Evolutionary conservation across 2,797 vertebrate species (phyloP), one percentile per base, ranked within the genome.

Genomic region (Leptatherina wallacei): DNA sequence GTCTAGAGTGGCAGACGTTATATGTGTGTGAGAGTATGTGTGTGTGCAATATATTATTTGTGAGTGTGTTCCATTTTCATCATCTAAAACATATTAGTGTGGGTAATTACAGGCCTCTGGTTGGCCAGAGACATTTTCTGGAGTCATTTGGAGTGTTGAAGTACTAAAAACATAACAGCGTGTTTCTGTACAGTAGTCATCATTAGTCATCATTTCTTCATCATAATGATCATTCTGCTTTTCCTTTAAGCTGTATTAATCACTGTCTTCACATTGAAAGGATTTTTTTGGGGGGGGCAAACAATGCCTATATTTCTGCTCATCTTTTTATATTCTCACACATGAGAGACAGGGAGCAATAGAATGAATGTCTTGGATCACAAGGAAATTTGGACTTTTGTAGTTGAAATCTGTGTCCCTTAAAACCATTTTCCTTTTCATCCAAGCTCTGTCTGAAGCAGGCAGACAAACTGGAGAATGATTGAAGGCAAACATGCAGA

Each of bases 21-120:
- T 64, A 57, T 63, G n/a, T 80, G 67, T 72, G 69, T 56, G 55
- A 40, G 47, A 65, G 56, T 35, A 14, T 63, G 52, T 69, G 33
- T 32, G 40, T 47, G 54, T 74, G 18, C 32, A 61, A 58, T 52
- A 32, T 55, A 32, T 59, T 27, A 42, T 64, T 12, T 8, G 52
- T 65, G 76, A 51, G 63, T 49, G 55, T 51, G 20, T 71, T 75
- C 57, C 61, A 32, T 63, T 75, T 66, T 83, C 71, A 73, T 87
- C 88, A 78, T 86, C 71, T 77, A 77, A 90, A 86, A 86, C 64
- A 82, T 88, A 84, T 90, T 88, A 81, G 67, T 71, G 71, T 81
- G 78, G 75, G 70, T 85, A 90, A 88, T 89, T 84, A 84, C 70
- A 88, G 84, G 76, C 80, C 70, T 81, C 38, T 24, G 55, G 61